Conservation (phyloP, 2,797 vertebrate genomes). For the Acrossocheilus wenchowensis region DNA sequence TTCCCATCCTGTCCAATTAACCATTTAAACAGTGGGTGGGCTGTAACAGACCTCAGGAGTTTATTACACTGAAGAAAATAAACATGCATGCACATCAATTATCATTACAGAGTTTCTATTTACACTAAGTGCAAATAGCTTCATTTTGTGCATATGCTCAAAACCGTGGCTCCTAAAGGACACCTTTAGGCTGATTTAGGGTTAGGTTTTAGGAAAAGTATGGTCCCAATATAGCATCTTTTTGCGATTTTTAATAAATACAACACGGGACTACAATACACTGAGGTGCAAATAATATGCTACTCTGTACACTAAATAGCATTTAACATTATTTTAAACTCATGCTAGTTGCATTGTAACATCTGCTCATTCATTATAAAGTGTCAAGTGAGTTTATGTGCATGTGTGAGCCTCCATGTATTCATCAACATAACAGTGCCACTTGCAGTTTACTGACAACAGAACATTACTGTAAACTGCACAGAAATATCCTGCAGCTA, state of each 20-base stretch:
- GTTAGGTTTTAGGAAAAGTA: not conserved
- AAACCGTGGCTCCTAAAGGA: not conserved
- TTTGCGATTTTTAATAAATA: constrained; percentile 7
- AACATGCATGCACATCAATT: not conserved
- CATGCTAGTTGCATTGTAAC: not conserved
- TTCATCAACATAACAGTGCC: not conserved
- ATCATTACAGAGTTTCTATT: not conserved
- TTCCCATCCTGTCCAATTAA: constrained; percentile 59
- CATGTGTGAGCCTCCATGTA: not conserved
- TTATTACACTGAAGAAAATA: constrained; percentile 47
- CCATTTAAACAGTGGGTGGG: constrained; percentile 58
- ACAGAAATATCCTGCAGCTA: not conserved
- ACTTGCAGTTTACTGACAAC: not conserved
- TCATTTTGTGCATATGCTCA: not conserved
- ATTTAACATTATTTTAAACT: not conserved
- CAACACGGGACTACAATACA: not conserved
- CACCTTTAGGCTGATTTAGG: not conserved
- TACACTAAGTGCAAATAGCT: not conserved
- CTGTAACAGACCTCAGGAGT: constrained; percentile 46
- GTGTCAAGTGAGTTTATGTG: not conserved
- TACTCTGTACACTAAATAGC: not conserved
- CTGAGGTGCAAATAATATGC: not conserved
- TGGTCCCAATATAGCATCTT: not conserved
- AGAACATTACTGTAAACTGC: constrained; percentile 1
- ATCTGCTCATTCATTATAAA: not conserved